Base-by-base conservation (phyloP, 2,888 invertebrate species). In the Dyspetes luteomarginatus region DNA sequence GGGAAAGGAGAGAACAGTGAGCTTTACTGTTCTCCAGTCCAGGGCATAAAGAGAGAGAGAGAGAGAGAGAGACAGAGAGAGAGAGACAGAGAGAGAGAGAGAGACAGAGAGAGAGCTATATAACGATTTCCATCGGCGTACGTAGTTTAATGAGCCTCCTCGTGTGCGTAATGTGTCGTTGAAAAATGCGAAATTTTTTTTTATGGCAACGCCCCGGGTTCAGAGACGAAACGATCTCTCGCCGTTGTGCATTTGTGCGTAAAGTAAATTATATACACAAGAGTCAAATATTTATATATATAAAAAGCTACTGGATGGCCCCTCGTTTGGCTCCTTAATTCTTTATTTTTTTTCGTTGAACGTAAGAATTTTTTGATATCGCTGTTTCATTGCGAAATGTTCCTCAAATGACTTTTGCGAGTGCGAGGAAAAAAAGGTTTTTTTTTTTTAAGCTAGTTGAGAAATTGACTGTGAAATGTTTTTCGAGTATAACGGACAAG, bases 101-200 rank as follows among this genome's bases (percentile, higher is more conserved):
- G 22, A 4, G 19, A 30, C 43, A 52, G 41, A 24, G 17, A 17
- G 12, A 41, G 19, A 22, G 65, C 22, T 26, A 45, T 41, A 68
- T 9, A 26, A n/a, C 15, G 19, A 22, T 58, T 72, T 69, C 43
- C 69, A 48, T 45, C 45, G 45, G 45, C 60, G 77, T 76, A 81
- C 72, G 83, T 81, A 83, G 78, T 83, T 86, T 86, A 88, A 88
- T 83, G 85, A 88, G 85, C 72, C 76, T 82, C 81, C 74, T 83
- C 82, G 81, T 80, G 74, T 74, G 78, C 81, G 80, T 77, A 77
- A 79, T 60, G 43, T 52, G 78, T 67, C 80, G 71, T 82, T 82
- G 80, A 79, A 80, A 86, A 85, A 86, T 82, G 84, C 78, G 73
- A 68, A 76, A 55, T 71, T 56, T 41, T 65, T 48, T 24, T 74